Evolutionary conservation across 2,888 invertebrate species (phyloP).

Genomic region (Cephus nigrinus): DNA sequence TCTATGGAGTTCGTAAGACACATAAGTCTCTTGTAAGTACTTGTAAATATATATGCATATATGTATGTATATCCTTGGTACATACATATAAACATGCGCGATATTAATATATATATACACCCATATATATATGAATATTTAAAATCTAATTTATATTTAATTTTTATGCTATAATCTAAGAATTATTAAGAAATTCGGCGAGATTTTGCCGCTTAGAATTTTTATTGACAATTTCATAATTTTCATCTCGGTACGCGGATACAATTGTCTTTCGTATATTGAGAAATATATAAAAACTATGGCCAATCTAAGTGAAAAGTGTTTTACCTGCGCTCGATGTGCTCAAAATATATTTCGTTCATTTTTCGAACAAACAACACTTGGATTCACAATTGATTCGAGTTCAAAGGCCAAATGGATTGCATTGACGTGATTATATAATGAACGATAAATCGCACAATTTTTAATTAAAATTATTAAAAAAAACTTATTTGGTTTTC

Average conservation of each 20-base stretch:
- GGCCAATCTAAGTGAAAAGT: background rate
- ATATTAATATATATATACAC: background rate
- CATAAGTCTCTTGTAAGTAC: constrained; percentile 40
- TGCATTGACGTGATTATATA: background rate
- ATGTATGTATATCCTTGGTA: constrained; percentile 15
- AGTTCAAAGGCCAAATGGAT: background rate
- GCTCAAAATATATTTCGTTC: background rate
- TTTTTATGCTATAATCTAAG: background rate
- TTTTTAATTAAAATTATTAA: background rate
- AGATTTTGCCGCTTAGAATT: background rate
- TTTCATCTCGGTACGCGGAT: background rate
- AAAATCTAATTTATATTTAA: background rate
- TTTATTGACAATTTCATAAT: background rate
- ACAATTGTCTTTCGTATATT: background rate
- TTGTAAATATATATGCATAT: constrained; percentile 44
- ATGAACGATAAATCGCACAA: constrained; percentile 22
- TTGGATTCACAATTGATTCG: background rate
- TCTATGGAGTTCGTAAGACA: background rate
- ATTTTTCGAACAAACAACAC: background rate
- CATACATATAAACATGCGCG: background rate
- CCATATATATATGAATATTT: background rate
- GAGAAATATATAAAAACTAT: background rate
- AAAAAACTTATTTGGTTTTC: constrained; percentile 20
- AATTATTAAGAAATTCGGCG: background rate
- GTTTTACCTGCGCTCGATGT: background rate